Base-by-base conservation (phyloP, 2,888 invertebrate genomes). In the Erebia aethiops region DNA sequence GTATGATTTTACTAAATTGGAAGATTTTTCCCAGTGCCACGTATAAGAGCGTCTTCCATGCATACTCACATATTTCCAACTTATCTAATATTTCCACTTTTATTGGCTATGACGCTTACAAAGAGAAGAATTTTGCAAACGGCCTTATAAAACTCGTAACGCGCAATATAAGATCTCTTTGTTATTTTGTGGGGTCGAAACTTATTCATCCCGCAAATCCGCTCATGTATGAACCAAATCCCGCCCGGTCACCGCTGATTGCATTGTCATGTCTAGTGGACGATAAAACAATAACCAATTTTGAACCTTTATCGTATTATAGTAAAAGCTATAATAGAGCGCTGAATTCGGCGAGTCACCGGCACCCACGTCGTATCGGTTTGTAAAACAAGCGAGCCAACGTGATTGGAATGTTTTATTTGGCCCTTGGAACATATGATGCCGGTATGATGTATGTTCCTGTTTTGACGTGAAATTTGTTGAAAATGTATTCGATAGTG, bases 191-290 rank as follows among this genome's bases (percentile, higher is more conserved):
- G 90, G 92, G 92, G 92, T 90, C 88, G 87, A 91, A 93, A 92
- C 92, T 91, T 92, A 92, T 93, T 92, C 92, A 92, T 92, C 92
- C 92, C 85, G 87, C 88, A 93, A 92, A 92, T 92, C 93, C 92
- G 90, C 84, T 91, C 92, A 91, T 92, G 93, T 92, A 92, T 90
- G 92, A 92, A 88, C 85, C 88, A 92, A 93, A 92, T 92, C 93
- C 92, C 87, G 88, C 87, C 84, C 90, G 93, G 93, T 93, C 93
- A 92, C 90, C 92, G 92, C 88, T 92, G 92, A 93, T 92, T 92
- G 93, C 93, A 91, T 91, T 92, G 93, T 92, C 93, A 92, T 92
- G 91, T 92, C 89, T 88, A 86, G 85, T 84, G 85, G 86, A 82
- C 85, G 74, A 65, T 67, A 54, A 51, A 60, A 18, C 60, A 51